phyloP scores from a whole-genome alignment of 2,797 vertebrate species.

The Mormyrus hasselquistii region DNA sequence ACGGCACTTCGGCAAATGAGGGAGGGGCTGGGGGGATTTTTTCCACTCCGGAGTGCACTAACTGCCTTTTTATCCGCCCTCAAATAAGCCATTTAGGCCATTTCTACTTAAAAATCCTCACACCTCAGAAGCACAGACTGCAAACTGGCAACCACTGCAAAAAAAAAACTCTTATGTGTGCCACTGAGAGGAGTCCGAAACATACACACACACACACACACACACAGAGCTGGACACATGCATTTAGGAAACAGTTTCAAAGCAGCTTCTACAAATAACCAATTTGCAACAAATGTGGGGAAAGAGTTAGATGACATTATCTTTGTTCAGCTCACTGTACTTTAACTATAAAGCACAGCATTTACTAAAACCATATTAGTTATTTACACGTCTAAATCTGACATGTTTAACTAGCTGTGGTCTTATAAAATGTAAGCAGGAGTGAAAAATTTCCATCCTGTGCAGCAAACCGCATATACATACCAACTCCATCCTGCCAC shows the following conservation, averaged over 20 bases:
- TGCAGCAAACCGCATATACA: neutral
- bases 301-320: neutral
- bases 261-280: neutral
- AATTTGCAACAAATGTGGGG: neutral
- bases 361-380: neutral
- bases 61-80: slow-evolving; percentile 66
- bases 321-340: neutral
- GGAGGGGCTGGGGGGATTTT: slow-evolving; percentile 48
- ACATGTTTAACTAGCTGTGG: neutral
- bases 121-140: slow-evolving; percentile 57
- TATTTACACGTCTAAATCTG: neutral
- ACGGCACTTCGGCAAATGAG: slow-evolving; percentile 60
- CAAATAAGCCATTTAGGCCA: slow-evolving; percentile 61
- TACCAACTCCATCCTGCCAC: neutral
- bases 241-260: neutral
- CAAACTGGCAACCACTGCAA: neutral
- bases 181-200: neutral
- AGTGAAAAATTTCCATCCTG: neutral
- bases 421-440: neutral
- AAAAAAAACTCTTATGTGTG: neutral
- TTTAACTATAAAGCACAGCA: neutral
- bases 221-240: neutral
- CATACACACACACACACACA: neutral
- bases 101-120: slow-evolving; percentile 46
- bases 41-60: slow-evolving; percentile 58